Base-by-base conservation (phyloP, 2,888 invertebrate species). In the Labia minor region DNA sequence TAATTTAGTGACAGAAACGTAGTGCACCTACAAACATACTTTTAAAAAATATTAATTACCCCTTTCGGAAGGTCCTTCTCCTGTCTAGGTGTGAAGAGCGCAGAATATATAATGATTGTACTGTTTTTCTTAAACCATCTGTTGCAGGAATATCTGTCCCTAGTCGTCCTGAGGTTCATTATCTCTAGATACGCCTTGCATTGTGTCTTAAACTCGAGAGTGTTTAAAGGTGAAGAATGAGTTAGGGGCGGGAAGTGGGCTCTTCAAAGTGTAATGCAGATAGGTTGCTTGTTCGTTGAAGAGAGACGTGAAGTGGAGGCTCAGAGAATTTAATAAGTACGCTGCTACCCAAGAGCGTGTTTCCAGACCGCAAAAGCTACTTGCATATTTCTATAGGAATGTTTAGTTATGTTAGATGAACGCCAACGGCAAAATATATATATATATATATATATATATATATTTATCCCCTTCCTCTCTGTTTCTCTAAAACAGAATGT, bases 341-440 rank as follows among this genome's bases (percentile, higher is more conserved):
- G 49, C 49, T 16, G 49, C 49, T 49, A 49, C 49, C 49, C 49
- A 16, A 49, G n/a, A 49, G 49, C 49, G 49, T 49, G 49, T 49
- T 49, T 49, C 49, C 16, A 49, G 49, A 49, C 49, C 49, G 49
- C 49, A 49, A 49, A 49, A 49, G 49, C 49, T 49, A 49, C 49
- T 49, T 49, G 49, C 49, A 49, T 49, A 49, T 49, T 49, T 49
- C 49, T 49, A 49, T 49, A 49, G 49, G 49, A 49, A 49, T 49
- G 49, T 49, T 49, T 49, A 49, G 49, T 49, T 49, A 16, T 49
- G 49, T 49, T 49, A 49, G 49, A 49, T 49, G 49, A 49, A 16
- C 49, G 49, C 49, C n/a, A 49, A 3, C 3, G 49, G 49, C 49
- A 49, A 11, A 8, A 49, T 49, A 49, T 49, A 49, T 49, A 49